Evolutionary conservation across 1,140 invertebrate genomes (phyloP).

Genomic region (Temnothorax curvispinosus): DNA sequence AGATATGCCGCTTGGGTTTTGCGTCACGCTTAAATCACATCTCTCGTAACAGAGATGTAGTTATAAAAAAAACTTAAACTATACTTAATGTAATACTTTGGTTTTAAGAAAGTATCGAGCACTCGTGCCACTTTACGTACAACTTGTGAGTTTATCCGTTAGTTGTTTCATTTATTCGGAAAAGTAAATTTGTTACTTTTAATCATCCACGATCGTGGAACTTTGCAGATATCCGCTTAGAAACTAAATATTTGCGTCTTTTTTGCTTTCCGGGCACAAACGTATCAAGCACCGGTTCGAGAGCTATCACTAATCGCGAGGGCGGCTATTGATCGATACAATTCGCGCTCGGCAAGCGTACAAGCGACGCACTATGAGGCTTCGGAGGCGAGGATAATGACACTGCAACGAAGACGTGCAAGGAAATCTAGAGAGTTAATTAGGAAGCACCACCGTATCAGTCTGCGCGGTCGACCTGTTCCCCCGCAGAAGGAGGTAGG

Average conservation of each 20-base stretch:
- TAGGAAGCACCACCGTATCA: conserved; percentile 73
- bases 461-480: conserved; percentile 56
- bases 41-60: background rate
- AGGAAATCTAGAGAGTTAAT: conserved; percentile 75
- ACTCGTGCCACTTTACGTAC: background rate
- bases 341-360: conserved; percentile 17
- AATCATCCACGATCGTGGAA: background rate
- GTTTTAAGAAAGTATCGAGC: background rate
- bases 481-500: background rate
- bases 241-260: background rate
- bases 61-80: background rate
- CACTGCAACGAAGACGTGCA: conserved; percentile 65
- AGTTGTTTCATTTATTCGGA: background rate
- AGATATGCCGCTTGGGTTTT: background rate
- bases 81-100: background rate
- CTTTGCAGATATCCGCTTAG: background rate
- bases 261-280: background rate
- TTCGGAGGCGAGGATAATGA: conserved; percentile 64
- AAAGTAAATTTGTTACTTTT: background rate
- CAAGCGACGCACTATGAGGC: conserved; percentile 32
- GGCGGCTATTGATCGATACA: conserved; percentile 31
- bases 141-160: background rate
- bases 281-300: background rate
- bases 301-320: background rate
- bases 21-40: conserved; percentile 9